Base-by-base conservation (phyloP, 2,888 invertebrate species). In the Microdon myrmicae region DNA sequence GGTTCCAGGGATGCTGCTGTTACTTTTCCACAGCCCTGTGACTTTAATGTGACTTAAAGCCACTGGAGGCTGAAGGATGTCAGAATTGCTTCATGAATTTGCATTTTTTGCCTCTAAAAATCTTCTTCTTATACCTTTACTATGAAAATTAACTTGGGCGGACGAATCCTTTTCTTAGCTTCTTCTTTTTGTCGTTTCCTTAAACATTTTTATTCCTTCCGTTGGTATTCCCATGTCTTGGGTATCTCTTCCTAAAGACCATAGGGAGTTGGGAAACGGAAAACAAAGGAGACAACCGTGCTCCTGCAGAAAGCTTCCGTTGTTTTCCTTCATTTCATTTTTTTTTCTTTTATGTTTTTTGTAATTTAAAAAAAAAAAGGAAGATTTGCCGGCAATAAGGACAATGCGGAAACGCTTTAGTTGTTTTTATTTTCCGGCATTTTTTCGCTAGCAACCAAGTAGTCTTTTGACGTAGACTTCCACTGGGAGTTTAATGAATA, bases 131-230 rank as follows among this genome's bases (percentile, higher is more conserved):
- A 56, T 45, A n/a, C 51, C 45, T 34, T 64, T 58, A 49, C 58
- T 51, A 45, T 64, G 56, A 56, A 64, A 64, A 64, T 64, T 64
- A 64, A 64, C 61, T 64, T 45, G 45, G 32, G 39, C 22, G 31
- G 32, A n/a, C n/a, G 45, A 14, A 59, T 68, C 71, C 71, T 37
- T 73, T 71, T 58, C 64, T 68, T 68, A 68, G 31, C 59, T 67
- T 67, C 59, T 41, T 32, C 32, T 49, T 14, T 23, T 26, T 55
- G 17, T 23, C 17, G 13, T 23, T 17, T 8, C 29, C 45, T 35
- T 25, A 8, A 22, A 31, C 32, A 32, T 38, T 17, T 38, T 39
- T 45, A 31, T 25, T 43, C 23, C 29, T 44, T 29, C 34, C 14
- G n/a, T 39, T 61, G 48, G 43, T 61, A 48, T 64, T 61, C 9